phyloP scores from a whole-genome alignment of 2,113 vertebrate species.

The Nerophis lumbriciformis region DNA sequence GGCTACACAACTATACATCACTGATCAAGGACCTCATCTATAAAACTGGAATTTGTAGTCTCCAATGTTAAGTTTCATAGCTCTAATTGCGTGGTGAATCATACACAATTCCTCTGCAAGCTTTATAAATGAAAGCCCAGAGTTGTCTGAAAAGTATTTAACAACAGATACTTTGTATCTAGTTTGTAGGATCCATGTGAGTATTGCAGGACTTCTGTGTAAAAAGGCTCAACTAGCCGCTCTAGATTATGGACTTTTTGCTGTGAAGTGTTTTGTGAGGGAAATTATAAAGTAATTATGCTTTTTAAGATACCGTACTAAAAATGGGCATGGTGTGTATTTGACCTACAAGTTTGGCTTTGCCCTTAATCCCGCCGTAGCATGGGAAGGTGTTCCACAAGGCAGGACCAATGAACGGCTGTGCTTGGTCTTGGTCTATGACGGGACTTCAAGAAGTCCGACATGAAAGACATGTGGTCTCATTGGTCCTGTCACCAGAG shows the following conservation, averaged over 20 bases:
- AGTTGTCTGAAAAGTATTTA: no score
- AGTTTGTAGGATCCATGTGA: no score
- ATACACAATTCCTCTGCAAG: no score
- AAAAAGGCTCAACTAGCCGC: conserved; percentile 3
- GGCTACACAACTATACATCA: no score
- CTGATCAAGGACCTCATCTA: no score
- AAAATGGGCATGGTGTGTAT: conserved; percentile 33
- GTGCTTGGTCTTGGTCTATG: conserved; percentile 1
- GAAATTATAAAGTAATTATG: conserved; percentile 27
- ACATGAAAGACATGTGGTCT: conserved; percentile 43
- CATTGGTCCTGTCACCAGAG: conserved; percentile 60
- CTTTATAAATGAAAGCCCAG: no score
- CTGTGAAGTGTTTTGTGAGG: conserved; percentile 39
- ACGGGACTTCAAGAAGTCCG: conserved; percentile 8
- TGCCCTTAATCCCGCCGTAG: conserved; percentile 59
- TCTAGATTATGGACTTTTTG: conserved; percentile 5
- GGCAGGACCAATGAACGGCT: conserved; percentile 60
- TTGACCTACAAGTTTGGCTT: conserved; percentile 33
- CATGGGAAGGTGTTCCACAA: conserved; percentile 56
- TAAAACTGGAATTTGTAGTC: no score
- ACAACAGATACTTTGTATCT: no score
- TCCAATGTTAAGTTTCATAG: no score
- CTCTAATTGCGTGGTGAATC: no score
- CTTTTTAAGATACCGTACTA: conserved; percentile 26
- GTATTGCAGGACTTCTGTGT: no score